Conservation (phyloP, 2,888 invertebrate species). For the Drosophila neotestacea region DNA sequence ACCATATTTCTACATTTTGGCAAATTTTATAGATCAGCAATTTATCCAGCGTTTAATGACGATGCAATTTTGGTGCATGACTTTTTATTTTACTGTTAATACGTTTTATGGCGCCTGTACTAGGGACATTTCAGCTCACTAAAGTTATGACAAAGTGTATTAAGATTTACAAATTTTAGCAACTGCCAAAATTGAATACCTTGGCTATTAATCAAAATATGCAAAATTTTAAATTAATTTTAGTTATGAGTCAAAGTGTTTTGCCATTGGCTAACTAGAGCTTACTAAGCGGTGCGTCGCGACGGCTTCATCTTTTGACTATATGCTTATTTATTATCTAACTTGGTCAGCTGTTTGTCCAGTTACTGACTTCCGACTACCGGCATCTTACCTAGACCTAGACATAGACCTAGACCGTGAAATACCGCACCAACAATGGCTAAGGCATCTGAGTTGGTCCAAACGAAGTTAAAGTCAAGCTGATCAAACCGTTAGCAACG, state of each 20-base stretch:
- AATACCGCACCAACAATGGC: conserved; percentile 20
- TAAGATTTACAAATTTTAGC: conserved; percentile 16
- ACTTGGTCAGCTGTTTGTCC: conserved; percentile 61
- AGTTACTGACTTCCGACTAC: conserved; percentile 63
- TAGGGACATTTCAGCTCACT: background rate
- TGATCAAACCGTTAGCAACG: conserved; percentile 54
- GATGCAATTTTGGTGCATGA: conserved; percentile 30
- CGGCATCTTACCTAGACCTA: conserved; percentile 54
- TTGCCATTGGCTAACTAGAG: conserved; percentile 62
- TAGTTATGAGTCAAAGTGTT: conserved; percentile 48
- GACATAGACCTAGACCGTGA: conserved; percentile 76
- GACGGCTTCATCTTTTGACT: conserved; percentile 34
- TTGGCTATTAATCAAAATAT: conserved; percentile 48
- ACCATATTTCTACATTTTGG: background rate
- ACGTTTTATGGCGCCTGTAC: background rate
- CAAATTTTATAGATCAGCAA: conserved; percentile 8
- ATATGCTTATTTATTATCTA: conserved; percentile 64
- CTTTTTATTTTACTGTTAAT: conserved; percentile 6
- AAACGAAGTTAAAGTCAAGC: conserved; percentile 15
- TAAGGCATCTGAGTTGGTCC: conserved; percentile 6
- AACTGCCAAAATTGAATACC: conserved; percentile 34
- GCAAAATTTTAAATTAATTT: conserved; percentile 26
- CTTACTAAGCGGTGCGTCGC: conserved; percentile 32
- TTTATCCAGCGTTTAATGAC: conserved; percentile 25
- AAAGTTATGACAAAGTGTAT: conserved; percentile 8